Percentiles rank a stretch among this genome's conserved stretches.
Conservation (phyloP, 2,888 invertebrate species). For the Perithous albicinctus region DNA sequence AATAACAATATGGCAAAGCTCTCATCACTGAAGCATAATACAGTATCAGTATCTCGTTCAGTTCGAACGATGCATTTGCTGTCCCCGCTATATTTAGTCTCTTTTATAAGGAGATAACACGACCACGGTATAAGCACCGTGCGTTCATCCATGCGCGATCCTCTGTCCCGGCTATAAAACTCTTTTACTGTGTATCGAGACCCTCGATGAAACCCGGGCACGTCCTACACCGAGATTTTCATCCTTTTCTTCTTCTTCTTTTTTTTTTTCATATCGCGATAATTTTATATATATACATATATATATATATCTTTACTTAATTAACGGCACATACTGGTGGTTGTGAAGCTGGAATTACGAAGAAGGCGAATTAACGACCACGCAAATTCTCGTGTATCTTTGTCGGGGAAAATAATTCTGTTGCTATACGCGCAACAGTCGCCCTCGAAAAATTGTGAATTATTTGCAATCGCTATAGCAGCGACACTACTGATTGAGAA, state of each 20-base stretch:
- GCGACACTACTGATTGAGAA: background rate
- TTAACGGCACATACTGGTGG: background rate
- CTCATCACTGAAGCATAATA: constrained; percentile 21
- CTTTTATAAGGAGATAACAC: constrained; percentile 58
- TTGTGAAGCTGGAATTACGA: background rate
- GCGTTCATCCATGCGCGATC: constrained; percentile 48
- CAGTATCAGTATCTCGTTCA: constrained; percentile 40
- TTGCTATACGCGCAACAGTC: background rate
- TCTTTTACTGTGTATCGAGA: constrained; percentile 28
- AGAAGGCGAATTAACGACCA: background rate
- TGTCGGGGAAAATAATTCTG: constrained; percentile 10
- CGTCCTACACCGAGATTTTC: constrained; percentile 41
- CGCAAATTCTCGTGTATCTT: constrained; percentile 6
- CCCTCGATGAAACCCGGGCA: constrained; percentile 28
- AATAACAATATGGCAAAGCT: background rate
- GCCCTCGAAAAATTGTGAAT: constrained; percentile 11
- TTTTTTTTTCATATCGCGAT: background rate
- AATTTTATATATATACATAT: background rate
- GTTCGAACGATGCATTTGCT: constrained; percentile 40
- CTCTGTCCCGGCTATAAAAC: constrained; percentile 35
- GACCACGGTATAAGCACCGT: constrained; percentile 30
- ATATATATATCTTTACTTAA: background rate
- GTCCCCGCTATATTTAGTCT: constrained; percentile 62
- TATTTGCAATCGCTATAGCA: background rate
- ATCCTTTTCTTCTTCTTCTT: constrained; percentile 1